Evolutionary conservation across 2,113 vertebrate species (phyloP), one percentile per base, ranked within the genome.

Genomic region (Limanda limanda): DNA sequence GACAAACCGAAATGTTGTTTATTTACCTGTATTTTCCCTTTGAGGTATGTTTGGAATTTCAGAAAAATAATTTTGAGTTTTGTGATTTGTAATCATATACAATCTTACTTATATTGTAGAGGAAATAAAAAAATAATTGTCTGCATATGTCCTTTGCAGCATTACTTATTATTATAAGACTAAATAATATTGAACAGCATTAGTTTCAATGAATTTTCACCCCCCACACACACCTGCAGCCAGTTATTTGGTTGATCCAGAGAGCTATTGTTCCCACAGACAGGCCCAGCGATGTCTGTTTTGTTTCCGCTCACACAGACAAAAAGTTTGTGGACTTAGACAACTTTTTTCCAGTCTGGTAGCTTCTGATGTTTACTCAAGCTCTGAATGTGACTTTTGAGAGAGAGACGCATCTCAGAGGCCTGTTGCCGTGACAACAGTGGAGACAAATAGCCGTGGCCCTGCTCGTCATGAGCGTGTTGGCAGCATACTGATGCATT

Each of bases 261-360:
- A 18, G 52, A 62, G 11, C 60, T 23, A 78, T 89, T 82, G 74
- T 89, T 72, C 69, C 65, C 7, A 73, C 35, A 47, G 71, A 85
- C 68, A 60, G 76, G 60, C 71, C 68, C 74, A 68, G 66, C 76
- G 84, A 76, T 63, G 76, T 83, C 81, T 81, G 71, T 76, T 88
- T 93, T 90, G 77, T 91, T 86, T 90, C 84, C 61, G 56, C 68
- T 70, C 86, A 73, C 57, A 83, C 85, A 82, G 70, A 91, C 78
- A 89, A 89, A 92, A 83, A 59, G 68, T 84, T 87, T 94, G 94
- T 94, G 84, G 92, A 92, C 87, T 91, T 89, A 93, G 92, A 87
- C 85, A 60, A 90, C 86, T 92, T 90, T 56, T 87, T 93, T 94
- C 91, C 93, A 94, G 93, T 94, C 94, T 94, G 86, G 92, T 92